phyloP scores from a whole-genome alignment of 30 jellyfish, hydroid and myxozoan genomes.

The Mastigias papua region DNA sequence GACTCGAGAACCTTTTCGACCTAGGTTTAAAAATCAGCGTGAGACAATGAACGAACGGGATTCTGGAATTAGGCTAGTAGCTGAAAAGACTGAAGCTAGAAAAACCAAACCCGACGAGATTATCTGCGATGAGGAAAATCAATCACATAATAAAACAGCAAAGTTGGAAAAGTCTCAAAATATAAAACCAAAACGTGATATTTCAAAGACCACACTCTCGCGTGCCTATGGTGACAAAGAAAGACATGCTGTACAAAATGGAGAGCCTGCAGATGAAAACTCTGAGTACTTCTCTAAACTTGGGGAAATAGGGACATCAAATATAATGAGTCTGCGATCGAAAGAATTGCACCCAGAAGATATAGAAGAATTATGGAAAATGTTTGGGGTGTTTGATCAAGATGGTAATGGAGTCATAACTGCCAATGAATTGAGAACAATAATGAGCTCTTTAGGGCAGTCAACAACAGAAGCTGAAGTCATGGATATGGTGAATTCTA shows the following conservation, averaged over 20 bases:
- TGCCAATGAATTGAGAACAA: slow-evolving; percentile 51
- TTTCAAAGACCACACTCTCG: not conserved
- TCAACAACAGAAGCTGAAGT: slow-evolving; percentile 76
- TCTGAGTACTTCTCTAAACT: slow-evolving; percentile 41
- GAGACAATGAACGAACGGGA: not conserved
- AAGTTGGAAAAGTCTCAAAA: not conserved
- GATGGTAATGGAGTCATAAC: slow-evolving; percentile 60
- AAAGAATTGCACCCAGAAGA: slow-evolving; percentile 29
- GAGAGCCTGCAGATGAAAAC: slow-evolving; percentile 6
- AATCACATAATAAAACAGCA: not conserved
- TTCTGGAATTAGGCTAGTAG: not conserved
- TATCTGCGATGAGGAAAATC: not conserved
- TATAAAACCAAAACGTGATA: not conserved
- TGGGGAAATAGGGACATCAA: slow-evolving; percentile 10
- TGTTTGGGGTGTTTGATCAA: slow-evolving; percentile 45
- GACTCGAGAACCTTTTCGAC: not conserved
- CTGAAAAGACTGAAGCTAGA: not conserved
- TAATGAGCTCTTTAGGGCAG: slow-evolving; percentile 55
- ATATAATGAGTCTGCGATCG: not conserved
- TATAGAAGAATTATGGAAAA: slow-evolving; percentile 36
- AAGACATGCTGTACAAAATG: not conserved
- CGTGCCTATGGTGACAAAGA: not conserved
- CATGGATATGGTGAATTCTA: slow-evolving; percentile 64
- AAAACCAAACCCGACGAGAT: not conserved
- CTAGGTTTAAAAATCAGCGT: not conserved